Conservation (phyloP, 1,140 invertebrate genomes). For the Cydia amplana region DNA sequence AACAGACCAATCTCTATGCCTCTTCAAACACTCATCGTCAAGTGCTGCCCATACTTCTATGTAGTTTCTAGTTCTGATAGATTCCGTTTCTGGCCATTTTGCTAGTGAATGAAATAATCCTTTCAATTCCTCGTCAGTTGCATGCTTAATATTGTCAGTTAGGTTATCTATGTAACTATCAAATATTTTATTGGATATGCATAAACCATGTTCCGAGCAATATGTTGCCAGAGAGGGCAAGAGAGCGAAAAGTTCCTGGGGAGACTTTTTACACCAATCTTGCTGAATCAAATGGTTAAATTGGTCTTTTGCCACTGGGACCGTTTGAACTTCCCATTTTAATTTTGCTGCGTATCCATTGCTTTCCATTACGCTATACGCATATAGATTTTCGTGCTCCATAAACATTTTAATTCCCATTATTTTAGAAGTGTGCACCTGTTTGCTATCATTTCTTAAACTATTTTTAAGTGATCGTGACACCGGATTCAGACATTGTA, state of each 20-base stretch:
- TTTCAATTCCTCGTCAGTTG: slow-evolving; percentile 72
- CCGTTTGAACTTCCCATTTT: slow-evolving; percentile 35
- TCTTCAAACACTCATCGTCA: slow-evolving; percentile 78
- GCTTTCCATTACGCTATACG: slow-evolving; percentile 63
- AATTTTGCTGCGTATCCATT: slow-evolving; percentile 57
- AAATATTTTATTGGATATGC: slow-evolving; percentile 67
- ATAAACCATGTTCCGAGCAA: slow-evolving; percentile 62
- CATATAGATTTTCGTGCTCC: slow-evolving; percentile 69
- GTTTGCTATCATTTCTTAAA: slow-evolving; percentile 36
- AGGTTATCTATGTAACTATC: slow-evolving; percentile 73
- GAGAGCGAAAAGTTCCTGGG: slow-evolving; percentile 56
- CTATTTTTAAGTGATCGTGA: slow-evolving; percentile 28
- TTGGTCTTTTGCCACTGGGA: slow-evolving; percentile 42
- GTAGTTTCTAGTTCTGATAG: slow-evolving; percentile 73
- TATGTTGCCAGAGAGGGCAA: slow-evolving; percentile 68
- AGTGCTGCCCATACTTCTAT: slow-evolving; percentile 80
- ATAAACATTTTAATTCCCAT: slow-evolving; percentile 57
- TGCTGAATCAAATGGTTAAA: slow-evolving; percentile 46
- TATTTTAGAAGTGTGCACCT: slow-evolving; percentile 42
- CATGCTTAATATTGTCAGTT: slow-evolving; percentile 69
- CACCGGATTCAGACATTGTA: slow-evolving; percentile 36
- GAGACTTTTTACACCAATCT: slow-evolving; percentile 56
- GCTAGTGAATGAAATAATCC: slow-evolving; percentile 65
- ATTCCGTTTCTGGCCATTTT: slow-evolving; percentile 67
- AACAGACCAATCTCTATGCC: slow-evolving; percentile 60